Evolutionary conservation across 2,797 vertebrate species (phyloP), one percentile per base, ranked within the genome.

Genomic region (Synaphobranchus kaupii): DNA sequence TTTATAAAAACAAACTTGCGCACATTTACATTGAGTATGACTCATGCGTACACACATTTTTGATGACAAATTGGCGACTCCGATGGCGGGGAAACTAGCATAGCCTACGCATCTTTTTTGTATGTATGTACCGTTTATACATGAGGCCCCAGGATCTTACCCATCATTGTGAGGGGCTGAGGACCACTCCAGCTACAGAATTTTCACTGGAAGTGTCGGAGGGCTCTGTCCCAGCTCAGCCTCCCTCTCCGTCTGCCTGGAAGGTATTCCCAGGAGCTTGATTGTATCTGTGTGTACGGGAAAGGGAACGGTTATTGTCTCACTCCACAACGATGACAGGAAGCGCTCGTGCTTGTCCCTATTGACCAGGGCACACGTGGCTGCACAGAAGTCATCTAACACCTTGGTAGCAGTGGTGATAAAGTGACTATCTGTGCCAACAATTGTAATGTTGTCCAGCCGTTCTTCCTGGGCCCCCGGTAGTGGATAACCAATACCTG

Each of bases 381-480:
- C 58, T 44, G 73, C 34, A 39, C 71, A 78, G 84, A 44, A 85
- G 12, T 73, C 66, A 25, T 85, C 66, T 25, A 85, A 1, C 84
- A 76, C 84, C n/a, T 76, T 85, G 22, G 66, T 85, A n/a, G 66
- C n/a, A 6, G 10, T 52, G n/a, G 47, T 28, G 63, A 85, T 85
- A n/a, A 47, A 85, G 12, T n/a, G 47, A 52, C 84, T 85, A 52
- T 71, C 84, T 52, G 84, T 85, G n/a, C n/a, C 2, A 25, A 85
- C n/a, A 44, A 73, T 73, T 47, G 60, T 28, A 8, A 85, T 85
- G 39, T 50, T 12, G 13, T 85, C 84, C 84, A 66, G 66, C 56
- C 66, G 17, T n/a, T 25, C 39, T n/a, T 22, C 56, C 3, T 68
- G 58, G 58, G n/a, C 20, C 7, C 60, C 58, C 10, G 39, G 82